phyloP scores from a whole-genome alignment of 2,113 vertebrate genomes.

The human (Homo sapiens) region DNA sequence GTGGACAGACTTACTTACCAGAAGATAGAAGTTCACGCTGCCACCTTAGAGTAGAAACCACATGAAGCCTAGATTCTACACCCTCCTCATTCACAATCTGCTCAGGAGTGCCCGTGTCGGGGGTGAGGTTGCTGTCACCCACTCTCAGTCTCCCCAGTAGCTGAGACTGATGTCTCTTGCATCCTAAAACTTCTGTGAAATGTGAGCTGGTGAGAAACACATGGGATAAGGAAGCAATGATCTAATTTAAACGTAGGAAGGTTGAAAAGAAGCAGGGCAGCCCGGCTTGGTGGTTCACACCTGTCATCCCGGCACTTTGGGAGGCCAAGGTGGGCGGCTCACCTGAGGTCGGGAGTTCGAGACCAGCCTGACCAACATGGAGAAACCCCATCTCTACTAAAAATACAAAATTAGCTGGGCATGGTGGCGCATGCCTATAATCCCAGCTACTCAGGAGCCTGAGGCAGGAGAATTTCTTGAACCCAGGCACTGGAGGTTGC shows the following conservation, averaged over 20 bases:
- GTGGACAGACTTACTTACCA: background rate
- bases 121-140: background rate
- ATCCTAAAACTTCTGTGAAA: no score
- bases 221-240: background rate
- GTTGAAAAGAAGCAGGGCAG: background rate
- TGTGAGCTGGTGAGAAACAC: background rate
- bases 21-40: background rate
- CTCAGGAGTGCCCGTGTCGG: background rate
- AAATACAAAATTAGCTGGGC: no score
- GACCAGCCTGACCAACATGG: no score
- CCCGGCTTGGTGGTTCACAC: no score
- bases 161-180: background rate
- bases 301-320: no score
- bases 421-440: no score
- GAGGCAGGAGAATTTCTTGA: no score
- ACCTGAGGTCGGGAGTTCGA: no score
- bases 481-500: no score
- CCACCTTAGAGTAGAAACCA: background rate
- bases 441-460: no score
- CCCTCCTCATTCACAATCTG: background rate
- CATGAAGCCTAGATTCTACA: background rate
- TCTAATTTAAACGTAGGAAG: background rate
- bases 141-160: rapidly evolving
- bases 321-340: no score
- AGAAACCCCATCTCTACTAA: no score